Evolutionary conservation across 2,888 invertebrate genomes (phyloP).

Genomic region (Tetramorium bicarinatum): DNA sequence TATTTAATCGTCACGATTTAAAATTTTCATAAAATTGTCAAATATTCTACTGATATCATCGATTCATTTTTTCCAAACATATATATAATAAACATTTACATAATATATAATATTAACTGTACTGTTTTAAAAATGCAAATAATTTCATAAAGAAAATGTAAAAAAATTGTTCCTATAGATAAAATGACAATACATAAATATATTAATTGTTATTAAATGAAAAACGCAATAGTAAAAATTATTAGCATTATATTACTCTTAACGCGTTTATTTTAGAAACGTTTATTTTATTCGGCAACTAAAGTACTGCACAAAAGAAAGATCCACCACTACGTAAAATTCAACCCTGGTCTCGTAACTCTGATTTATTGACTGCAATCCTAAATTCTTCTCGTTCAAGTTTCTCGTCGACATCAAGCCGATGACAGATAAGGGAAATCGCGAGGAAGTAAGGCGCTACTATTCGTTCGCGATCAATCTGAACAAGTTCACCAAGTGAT

Average conservation of each 20-base stretch:
- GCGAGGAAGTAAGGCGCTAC: slow-evolving; percentile 37
- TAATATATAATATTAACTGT: no score
- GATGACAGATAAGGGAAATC: slow-evolving; percentile 56
- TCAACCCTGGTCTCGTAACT: slow-evolving; percentile 17
- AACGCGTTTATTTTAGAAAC: not conserved
- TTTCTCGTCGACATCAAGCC: slow-evolving; percentile 38
- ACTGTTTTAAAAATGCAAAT: no score
- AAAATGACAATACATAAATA: no score
- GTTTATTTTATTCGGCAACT: not conserved
- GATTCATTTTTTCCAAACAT: not conserved
- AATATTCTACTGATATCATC: not conserved
- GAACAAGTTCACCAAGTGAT: slow-evolving; percentile 48
- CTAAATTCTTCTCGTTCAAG: slow-evolving; percentile 36
- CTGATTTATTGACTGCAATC: slow-evolving; percentile 58
- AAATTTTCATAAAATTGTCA: slow-evolving; percentile 6
- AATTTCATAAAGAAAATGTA: no score
- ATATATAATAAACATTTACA: no score
- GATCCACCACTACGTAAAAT: not conserved
- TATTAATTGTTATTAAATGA: not conserved
- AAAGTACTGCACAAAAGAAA: slow-evolving; percentile 20
- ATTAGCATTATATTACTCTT: not conserved
- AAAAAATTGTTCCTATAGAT: no score
- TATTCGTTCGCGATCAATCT: slow-evolving; percentile 55
- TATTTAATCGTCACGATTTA: slow-evolving; percentile 48
- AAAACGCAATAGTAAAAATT: not conserved